Conservation (phyloP, 2,113 vertebrate genomes). For the Octodon degus region DNA sequence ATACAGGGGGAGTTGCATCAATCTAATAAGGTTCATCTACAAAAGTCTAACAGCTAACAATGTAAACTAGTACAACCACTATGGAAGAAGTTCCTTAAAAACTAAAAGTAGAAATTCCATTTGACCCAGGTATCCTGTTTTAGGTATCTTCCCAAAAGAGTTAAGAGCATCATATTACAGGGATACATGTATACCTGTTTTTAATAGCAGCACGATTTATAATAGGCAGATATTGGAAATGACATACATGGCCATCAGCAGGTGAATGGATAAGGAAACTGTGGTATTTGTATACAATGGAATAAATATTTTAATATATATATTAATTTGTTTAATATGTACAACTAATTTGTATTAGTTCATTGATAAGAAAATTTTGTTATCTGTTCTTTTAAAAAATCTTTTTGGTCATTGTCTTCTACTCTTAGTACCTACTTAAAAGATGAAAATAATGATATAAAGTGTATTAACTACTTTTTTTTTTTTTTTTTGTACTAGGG, state of each 20-base stretch:
- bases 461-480: neutral
- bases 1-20: slow-evolving; percentile 10
- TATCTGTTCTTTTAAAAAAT: neutral
- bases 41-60: neutral
- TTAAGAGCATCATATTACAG: neutral
- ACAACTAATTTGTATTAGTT: neutral
- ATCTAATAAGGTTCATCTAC: neutral
- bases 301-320: neutral
- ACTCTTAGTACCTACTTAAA: neutral
- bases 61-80: neutral
- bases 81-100: neutral
- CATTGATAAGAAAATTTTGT: neutral
- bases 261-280: neutral
- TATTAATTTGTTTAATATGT: neutral
- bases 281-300: neutral
- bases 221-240: neutral
- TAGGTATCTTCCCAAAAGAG: neutral
- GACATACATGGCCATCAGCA: neutral
- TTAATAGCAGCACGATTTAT: neutral
- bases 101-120: neutral
- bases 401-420: neutral
- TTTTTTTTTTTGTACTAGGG: neutral
- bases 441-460: neutral
- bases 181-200: neutral
- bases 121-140: neutral